Evolutionary conservation across 2,113 vertebrate species (phyloP), one percentile per base, ranked within the genome.

Genomic region (Nothocercus nigrocapillus): DNA sequence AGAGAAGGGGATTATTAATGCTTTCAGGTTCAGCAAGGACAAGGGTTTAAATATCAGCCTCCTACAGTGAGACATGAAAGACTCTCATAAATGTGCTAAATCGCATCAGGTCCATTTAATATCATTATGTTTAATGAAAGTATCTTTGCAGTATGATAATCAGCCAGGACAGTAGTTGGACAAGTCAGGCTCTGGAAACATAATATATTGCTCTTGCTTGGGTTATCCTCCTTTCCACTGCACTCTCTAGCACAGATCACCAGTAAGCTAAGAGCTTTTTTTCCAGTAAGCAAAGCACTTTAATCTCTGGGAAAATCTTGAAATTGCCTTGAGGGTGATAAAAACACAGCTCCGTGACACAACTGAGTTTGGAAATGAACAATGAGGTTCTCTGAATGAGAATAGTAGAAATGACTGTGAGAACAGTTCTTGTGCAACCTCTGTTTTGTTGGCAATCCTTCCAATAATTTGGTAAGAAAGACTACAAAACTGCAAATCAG

Each of bases 1-100:
- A 96, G 91, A 96, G 94, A 96, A 91, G 92, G 80, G 72, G 88
- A 93, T 96, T 94, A 93, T 96, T 95, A 96, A 95, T 97, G 93
- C 94, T 95, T 97, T 95, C 92, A 96, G 93, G 92, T 95, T 96
- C 93, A 86, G 74, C 83, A 80, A 94, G 85, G 62, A 96, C 90
- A 92, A 72, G 90, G 85, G 84, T 94, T 96, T 95, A 95, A 97
- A 93, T 90, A 96, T 84, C 82, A 79, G 3, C 95, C 93, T 93
- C 93, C 88, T 94, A 91, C 70, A 85, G 80, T 10, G 85, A 94
- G 91, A 96, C 94, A 96, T 97, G 91, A 97, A 95, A 97, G 91
- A 85, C 63, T 94, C 83, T 96, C 90, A 91, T 93, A 95, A 96
- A 97, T 95, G 88, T 96, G 87, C 94, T 96, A 95, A 96, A 97